Evolutionary conservation across 2,113 vertebrate species (phyloP).

Genomic region (Cyphomyrus plagiostoma): DNA sequence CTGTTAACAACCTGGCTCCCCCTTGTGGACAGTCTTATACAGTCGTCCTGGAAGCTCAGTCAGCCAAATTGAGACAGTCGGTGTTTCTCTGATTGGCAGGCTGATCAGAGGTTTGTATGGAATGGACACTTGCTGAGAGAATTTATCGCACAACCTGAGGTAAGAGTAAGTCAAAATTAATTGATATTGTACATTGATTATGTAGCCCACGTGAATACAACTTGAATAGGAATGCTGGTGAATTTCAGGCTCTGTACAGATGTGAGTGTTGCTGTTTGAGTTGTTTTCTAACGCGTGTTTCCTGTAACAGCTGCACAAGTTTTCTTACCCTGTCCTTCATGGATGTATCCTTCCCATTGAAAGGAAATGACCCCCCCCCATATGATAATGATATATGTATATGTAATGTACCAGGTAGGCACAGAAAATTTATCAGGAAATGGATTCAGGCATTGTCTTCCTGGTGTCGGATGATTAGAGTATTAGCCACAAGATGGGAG

Average conservation of each 20-base stretch:
- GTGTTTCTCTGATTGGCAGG: constrained; percentile 54
- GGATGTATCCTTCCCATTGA: constrained; percentile 83
- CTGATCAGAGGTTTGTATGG: constrained; percentile 94
- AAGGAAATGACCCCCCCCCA: background rate
- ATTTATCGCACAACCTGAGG: constrained; percentile 89
- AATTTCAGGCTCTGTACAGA: background rate
- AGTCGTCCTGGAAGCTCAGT: background rate
- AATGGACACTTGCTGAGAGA: constrained; percentile 87
- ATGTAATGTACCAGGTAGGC: background rate
- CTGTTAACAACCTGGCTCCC: background rate
- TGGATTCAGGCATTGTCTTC: background rate
- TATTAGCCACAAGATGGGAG: background rate
- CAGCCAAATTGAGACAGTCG: background rate
- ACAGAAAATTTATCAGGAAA: background rate
- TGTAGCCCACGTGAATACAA: background rate
- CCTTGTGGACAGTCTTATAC: background rate
- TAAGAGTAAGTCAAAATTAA: constrained; percentile 39
- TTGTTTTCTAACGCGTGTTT: background rate
- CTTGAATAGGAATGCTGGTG: background rate
- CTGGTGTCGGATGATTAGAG: background rate
- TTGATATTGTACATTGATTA: background rate
- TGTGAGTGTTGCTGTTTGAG: background rate
- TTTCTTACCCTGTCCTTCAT: constrained; percentile 82
- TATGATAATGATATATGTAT: background rate
- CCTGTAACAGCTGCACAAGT: constrained; percentile 76